Conservation (phyloP, 2,113 vertebrate genomes). For the Zapus hudsonius region DNA sequence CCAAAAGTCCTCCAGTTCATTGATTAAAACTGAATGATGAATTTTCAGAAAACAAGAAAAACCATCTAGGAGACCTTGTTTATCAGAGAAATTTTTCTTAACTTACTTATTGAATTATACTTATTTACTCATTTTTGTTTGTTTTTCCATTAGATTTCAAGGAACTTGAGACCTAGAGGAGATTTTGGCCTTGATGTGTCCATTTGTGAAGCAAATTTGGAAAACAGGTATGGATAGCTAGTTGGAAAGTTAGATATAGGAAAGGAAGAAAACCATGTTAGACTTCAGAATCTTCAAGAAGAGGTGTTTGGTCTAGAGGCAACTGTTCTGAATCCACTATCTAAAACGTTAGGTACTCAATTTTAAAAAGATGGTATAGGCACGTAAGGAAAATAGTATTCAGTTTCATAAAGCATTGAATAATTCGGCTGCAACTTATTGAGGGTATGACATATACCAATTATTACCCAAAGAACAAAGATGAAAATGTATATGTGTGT, state of each 20-base stretch:
- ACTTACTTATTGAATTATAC: not conserved
- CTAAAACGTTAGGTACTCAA: not conserved
- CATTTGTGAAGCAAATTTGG: not conserved
- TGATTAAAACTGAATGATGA: not conserved
- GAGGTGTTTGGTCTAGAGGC: not conserved
- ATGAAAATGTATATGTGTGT: not conserved
- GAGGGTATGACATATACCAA: not conserved
- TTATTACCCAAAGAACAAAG: not conserved
- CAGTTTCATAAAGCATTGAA: not conserved
- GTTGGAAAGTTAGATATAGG: not conserved
- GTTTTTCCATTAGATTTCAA: not conserved
- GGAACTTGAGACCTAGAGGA: not conserved
- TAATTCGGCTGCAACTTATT: not conserved
- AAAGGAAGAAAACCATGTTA: not conserved
- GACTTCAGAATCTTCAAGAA: conserved; percentile 11
- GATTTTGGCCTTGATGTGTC: not conserved
- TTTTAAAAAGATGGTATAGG: not conserved
- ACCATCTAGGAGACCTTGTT: not conserved
- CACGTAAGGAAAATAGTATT: not conserved
- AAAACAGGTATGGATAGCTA: not conserved
- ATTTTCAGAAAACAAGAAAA: conserved; percentile 1
- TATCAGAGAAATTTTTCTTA: not conserved
- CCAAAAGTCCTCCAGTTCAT: not conserved
- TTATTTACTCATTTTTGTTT: not conserved
- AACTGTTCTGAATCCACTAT: not conserved